These are phyloP conservation scores for Rissa tridactyla DNA, from an alignment of 2,113 vertebrate genomes.

Conservation along the genomic window DNA sequence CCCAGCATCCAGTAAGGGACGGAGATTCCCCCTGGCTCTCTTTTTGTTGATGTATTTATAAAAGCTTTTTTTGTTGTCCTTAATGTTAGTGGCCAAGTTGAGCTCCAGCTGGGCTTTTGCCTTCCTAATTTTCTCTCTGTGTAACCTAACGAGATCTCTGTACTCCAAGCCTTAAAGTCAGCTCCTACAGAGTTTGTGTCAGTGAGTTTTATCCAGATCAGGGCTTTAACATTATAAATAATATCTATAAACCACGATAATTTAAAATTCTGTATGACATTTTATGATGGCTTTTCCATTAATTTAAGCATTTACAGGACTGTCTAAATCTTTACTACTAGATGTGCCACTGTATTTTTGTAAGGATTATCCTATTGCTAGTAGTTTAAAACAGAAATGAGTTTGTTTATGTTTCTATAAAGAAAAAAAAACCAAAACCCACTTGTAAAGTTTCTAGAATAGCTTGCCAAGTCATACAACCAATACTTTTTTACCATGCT, in stretches of 20 bases:
- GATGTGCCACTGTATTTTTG: background rate
- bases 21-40: no score
- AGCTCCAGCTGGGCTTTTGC: no score
- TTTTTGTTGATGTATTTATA: no score
- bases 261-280: background rate
- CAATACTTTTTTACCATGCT: background rate
- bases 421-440: background rate
- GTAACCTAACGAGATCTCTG: no score
- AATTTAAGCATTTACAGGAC: background rate
- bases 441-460: background rate
- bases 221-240: background rate
- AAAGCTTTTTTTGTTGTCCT: no score
- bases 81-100: no score
- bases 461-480: background rate
- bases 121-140: no score
- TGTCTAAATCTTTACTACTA: background rate
- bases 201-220: background rate
- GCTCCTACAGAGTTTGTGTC: background rate
- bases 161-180: background rate
- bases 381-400: background rate
- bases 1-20: no score
- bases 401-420: background rate
- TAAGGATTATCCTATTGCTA: background rate
- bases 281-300: background rate
- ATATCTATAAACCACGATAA: background rate